A percentile compares a stretch with the other conserved stretches of the same genome.
These are phyloP conservation scores for Myotis findleyi DNA, from an alignment of 2,797 vertebrate species.

Conservation along the genomic window DNA sequence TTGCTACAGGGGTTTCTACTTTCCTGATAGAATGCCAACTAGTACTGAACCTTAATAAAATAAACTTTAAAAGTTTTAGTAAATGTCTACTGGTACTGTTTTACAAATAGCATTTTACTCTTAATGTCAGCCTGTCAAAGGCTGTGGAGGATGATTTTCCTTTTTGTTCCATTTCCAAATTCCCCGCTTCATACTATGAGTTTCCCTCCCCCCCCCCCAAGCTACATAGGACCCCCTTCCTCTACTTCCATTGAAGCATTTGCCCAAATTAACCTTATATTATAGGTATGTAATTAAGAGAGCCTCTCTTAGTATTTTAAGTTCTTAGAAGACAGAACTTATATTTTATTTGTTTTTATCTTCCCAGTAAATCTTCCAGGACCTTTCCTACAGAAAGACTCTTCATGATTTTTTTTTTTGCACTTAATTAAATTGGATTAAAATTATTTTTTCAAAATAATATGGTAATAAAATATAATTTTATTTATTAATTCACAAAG, in stretches of 20 bases:
- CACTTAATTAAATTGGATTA: neutral
- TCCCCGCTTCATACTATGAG: neutral
- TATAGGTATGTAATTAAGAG: neutral
- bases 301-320: neutral
- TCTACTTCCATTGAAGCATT: neutral
- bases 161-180: neutral
- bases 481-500: neutral
- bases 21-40: neutral
- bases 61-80: neutral
- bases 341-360: neutral
- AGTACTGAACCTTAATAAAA: neutral
- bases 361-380: neutral
- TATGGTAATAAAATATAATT: neutral
- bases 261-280: neutral
- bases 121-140: neutral
- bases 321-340: neutral
- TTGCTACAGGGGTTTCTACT: neutral
- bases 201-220: neutral
- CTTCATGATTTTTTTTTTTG: neutral
- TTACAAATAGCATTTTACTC: neutral
- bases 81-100: neutral
- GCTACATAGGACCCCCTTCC: neutral
- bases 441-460: neutral
- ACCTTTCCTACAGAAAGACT: neutral
- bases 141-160: neutral